Evolutionary conservation across 35 echinoderm and acorn worm genomes (phyloP).

Genomic region (Apostichopus japonicus): DNA sequence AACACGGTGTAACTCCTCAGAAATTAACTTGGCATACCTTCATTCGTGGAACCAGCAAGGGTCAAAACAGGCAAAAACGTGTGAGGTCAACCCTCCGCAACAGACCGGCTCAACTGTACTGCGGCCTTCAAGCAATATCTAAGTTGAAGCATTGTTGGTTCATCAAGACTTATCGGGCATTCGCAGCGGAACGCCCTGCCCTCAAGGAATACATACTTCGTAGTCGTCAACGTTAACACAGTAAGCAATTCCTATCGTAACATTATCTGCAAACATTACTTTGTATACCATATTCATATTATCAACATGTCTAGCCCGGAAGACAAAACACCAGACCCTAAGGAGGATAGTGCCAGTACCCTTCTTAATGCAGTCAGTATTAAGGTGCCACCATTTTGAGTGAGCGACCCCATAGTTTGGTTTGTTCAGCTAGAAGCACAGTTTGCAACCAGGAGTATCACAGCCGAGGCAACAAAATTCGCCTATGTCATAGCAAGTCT

Average conservation of each 20-base stretch:
- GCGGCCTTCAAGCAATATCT: neutral
- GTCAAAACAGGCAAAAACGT: neutral
- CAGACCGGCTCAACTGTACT: neutral
- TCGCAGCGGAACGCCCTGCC: too few species aligned
- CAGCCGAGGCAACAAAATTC: slow-evolving; percentile 53
- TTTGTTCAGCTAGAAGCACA: slow-evolving; percentile 72
- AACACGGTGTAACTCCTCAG: neutral
- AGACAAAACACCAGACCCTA: neutral
- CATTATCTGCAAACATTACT: too few species aligned
- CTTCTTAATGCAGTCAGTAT: slow-evolving; percentile 8
- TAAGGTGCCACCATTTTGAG: slow-evolving; percentile 70
- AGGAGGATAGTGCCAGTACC: neutral
- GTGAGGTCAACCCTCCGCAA: neutral
- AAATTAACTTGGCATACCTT: neutral
- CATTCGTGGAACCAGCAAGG: neutral
- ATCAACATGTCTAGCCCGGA: neutral
- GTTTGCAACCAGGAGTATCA: slow-evolving; percentile 56
- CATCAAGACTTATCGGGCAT: too few species aligned
- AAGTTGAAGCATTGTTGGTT: neutral
- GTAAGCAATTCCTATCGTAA: too few species aligned
- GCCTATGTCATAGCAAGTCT: slow-evolving; percentile 48
- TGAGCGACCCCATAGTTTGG: slow-evolving; percentile 54
- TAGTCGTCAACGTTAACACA: too few species aligned
- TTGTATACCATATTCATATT: too few species aligned
- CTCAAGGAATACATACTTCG: too few species aligned